These are phyloP conservation scores for Cyphomyrus discorhynchus DNA, from an alignment of 2,113 vertebrate genomes.

Conservation along the genomic window DNA sequence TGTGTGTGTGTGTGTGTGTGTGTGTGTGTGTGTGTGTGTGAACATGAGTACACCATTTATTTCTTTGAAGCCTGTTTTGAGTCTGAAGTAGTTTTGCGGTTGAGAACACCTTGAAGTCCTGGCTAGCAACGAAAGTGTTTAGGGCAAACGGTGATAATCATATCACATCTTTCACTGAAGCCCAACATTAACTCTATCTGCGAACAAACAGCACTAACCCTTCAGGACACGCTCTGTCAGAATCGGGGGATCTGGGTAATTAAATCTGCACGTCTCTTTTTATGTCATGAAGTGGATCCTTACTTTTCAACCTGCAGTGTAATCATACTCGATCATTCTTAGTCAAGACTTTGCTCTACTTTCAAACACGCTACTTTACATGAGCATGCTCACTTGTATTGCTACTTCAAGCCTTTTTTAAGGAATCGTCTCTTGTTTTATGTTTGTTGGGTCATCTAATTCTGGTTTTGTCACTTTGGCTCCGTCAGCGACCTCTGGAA, in stretches of 20 bases:
- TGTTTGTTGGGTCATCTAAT: not conserved
- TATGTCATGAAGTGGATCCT: not conserved
- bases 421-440: not conserved
- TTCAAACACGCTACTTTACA: slow-evolving; percentile 4
- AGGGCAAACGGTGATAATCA: not conserved
- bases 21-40: not conserved
- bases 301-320: not conserved
- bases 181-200: slow-evolving; percentile 2
- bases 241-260: not conserved
- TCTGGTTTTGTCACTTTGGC: not conserved
- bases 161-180: not conserved
- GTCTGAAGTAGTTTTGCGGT: not conserved
- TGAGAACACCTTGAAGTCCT: not conserved
- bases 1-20: too few species aligned
- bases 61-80: slow-evolving; percentile 16
- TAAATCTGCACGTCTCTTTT: not conserved
- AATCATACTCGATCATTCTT: not conserved
- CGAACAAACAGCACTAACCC: slow-evolving; percentile 11
- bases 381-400: not conserved
- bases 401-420: not conserved
- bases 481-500: not conserved
- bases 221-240: not conserved
- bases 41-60: slow-evolving; percentile 2
- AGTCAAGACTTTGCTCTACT: not conserved
- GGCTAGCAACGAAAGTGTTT: not conserved